phyloP scores from a whole-genome alignment of 2,797 vertebrate genomes.

The Chelon labrosus region DNA sequence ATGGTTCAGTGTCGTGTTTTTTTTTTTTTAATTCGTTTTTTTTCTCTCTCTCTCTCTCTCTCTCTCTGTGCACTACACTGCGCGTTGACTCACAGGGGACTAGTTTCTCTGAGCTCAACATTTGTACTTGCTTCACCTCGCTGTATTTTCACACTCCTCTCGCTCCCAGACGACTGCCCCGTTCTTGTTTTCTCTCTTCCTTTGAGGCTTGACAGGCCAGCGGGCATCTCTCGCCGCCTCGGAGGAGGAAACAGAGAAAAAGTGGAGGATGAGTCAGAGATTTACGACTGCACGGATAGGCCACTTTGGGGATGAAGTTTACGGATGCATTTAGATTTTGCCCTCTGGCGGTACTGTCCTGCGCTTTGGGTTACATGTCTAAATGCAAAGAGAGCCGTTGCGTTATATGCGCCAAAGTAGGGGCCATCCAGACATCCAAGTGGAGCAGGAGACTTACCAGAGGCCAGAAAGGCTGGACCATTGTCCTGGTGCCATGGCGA shows the following conservation, averaged over 20 bases:
- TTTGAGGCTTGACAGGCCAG: conserved; percentile 70
- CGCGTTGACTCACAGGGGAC: conserved; percentile 69
- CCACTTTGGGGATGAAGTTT: conserved; percentile 66
- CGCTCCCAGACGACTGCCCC: conserved; percentile 51
- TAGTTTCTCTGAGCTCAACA: conserved; percentile 75
- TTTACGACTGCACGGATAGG: conserved; percentile 68
- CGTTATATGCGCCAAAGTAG: conserved; percentile 47
- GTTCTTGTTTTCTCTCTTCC: conserved; percentile 69
- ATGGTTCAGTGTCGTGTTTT: conserved; percentile 30
- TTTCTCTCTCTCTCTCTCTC: too few relatives aligned
- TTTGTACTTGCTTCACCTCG: conserved; percentile 80
- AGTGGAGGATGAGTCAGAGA: conserved; percentile 53
- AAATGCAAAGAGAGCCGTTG: conserved; percentile 24
- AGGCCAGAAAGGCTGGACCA: conserved; percentile 57
- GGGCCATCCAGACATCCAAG: conserved; percentile 39
- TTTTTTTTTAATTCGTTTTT: conserved; percentile 5
- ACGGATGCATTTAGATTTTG: conserved; percentile 74
- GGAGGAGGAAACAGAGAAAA: conserved; percentile 3
- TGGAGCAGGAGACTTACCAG: conserved; percentile 55
- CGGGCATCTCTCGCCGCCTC: conserved; percentile 15
- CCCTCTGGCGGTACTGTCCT: conserved; percentile 54
- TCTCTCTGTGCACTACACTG: conserved; percentile 20
- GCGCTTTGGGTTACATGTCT: conserved; percentile 35
- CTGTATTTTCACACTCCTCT: conserved; percentile 71
- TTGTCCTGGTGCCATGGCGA: conserved; percentile 72